These are phyloP conservation scores for Brevipalpus yothersi DNA, from an alignment of 1,140 invertebrate genomes.

Conservation along the genomic window DNA sequence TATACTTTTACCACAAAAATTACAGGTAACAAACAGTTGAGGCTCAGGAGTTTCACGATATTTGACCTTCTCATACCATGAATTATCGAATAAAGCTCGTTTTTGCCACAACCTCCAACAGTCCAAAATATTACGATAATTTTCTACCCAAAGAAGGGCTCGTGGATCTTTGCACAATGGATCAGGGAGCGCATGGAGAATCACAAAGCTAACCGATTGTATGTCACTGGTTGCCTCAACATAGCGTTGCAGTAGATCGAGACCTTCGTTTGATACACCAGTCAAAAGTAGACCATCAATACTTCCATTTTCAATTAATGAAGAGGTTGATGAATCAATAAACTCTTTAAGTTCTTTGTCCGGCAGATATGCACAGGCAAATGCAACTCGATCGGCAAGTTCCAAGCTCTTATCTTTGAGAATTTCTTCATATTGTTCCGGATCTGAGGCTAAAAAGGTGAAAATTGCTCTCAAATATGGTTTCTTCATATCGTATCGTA, in stretches of 20 bases:
- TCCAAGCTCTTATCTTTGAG: slow-evolving; percentile 52
- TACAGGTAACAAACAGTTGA: slow-evolving; percentile 68
- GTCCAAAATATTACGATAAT: slow-evolving; percentile 45
- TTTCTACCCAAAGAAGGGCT: slow-evolving; percentile 43
- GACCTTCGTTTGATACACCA: slow-evolving; percentile 27
- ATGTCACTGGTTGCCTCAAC: slow-evolving; percentile 73
- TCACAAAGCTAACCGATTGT: slow-evolving; percentile 60
- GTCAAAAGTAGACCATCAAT: slow-evolving; percentile 63
- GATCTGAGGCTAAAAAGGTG: slow-evolving; percentile 59
- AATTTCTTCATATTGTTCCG: slow-evolving; percentile 39
- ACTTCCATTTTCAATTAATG: slow-evolving; percentile 46
- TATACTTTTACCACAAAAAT: slow-evolving; percentile 79
- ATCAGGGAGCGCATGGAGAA: slow-evolving; percentile 36
- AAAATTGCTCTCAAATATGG: slow-evolving; percentile 77
- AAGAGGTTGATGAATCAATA: slow-evolving; percentile 38
- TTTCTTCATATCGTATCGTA: slow-evolving; percentile 44
- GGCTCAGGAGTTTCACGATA: slow-evolving; percentile 32
- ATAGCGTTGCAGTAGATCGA: slow-evolving; percentile 61
- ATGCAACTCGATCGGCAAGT: slow-evolving; percentile 70
- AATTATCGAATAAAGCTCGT: slow-evolving; percentile 47
- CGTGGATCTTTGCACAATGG: slow-evolving; percentile 33
- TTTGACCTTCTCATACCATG: slow-evolving; percentile 32
- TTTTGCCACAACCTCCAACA: slow-evolving; percentile 55
- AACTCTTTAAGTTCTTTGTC: slow-evolving; percentile 47
- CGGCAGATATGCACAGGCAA: slow-evolving; percentile 65